Percentiles rank a stretch among this genome's conserved stretches.
phyloP scores from a whole-genome alignment of 2,888 invertebrate species.

The Stomorhina lunata region DNA sequence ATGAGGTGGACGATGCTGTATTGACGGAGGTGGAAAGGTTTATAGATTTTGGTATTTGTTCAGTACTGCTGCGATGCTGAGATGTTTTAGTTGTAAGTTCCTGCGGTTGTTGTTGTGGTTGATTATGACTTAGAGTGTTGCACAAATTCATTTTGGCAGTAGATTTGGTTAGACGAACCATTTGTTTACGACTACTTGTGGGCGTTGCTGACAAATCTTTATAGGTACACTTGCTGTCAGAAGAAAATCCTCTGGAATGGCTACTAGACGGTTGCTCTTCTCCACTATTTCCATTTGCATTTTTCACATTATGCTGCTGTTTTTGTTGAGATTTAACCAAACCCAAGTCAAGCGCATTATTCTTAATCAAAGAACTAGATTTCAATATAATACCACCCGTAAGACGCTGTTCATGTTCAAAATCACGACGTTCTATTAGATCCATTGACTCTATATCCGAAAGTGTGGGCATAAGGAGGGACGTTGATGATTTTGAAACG shows the following conservation, averaged over 20 bases:
- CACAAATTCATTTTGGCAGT: slow-evolving; percentile 79
- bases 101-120: slow-evolving; percentile 60
- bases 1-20: slow-evolving; percentile 37
- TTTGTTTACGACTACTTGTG: slow-evolving; percentile 78
- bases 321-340: slow-evolving; percentile 71
- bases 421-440: slow-evolving; percentile 79
- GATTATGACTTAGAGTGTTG: slow-evolving; percentile 73
- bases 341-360: slow-evolving; percentile 78
- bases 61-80: slow-evolving; percentile 51
- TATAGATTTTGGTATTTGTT: slow-evolving; percentile 49
- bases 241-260: slow-evolving; percentile 72
- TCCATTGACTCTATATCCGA: slow-evolving; percentile 79
- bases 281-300: slow-evolving; percentile 64
- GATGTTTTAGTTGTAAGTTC: slow-evolving; percentile 48
- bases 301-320: slow-evolving; percentile 53
- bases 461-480: slow-evolving; percentile 61
- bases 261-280: slow-evolving; percentile 75
- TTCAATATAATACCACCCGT: slow-evolving; percentile 78
- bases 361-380: slow-evolving; percentile 75
- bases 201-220: slow-evolving; percentile 78
- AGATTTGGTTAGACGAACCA: slow-evolving; percentile 78
- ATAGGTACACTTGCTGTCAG: slow-evolving; percentile 78
- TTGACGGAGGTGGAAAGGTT: slow-evolving; percentile 54
- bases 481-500: slow-evolving; percentile 19
- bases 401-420: slow-evolving; percentile 78